Evolutionary conservation across 2,888 invertebrate genomes (phyloP), one percentile per base, ranked within the genome.

Genomic region (Synanthedon formicaeformis): DNA sequence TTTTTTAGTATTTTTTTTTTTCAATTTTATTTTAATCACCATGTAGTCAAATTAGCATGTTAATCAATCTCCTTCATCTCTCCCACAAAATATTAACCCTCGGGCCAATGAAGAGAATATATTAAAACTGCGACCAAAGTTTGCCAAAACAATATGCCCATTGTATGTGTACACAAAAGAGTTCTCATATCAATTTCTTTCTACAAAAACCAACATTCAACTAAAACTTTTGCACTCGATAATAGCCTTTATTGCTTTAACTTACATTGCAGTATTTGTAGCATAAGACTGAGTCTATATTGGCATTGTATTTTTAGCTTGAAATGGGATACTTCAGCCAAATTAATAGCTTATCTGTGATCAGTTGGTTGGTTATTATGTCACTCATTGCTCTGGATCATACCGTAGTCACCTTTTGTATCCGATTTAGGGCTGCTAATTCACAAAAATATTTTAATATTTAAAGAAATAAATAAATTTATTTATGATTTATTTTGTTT

Each of bases 321-420:
- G 63, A 64, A 75, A 75, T 73, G 64, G 71, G 78, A 81, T 81
- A 81, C 81, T 83, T 78, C 80, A 79, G 80, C 77, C 73, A 83
- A 84, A 85, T 86, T 83, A 84, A 81, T 82, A 76, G 77, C 77
- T 81, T 83, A 86, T 85, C 85, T 48, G 75, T 63, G 74, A 83
- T 83, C 82, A 69, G 73, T 71, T 70, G 72, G 76, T 68, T 64
- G 72, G 78, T 80, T 81, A 80, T 82, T 81, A 78, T 81, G 81
- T 82, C 85, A 82, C 75, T 81, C 76, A 77, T 73, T 77, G 78
- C 74, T 73, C 70, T 67, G 73, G 75, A 61, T 73, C 63, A 34
- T 34, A 34, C 34, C 34, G 10, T 70, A 67, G 64, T 71, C 74
- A 75, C 72, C 67, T 73, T 69, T 73, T 66, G 67, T 62, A 51